These are phyloP conservation scores for Idaea straminata DNA, from an alignment of 2,888 invertebrate genomes.

Conservation along the genomic window DNA sequence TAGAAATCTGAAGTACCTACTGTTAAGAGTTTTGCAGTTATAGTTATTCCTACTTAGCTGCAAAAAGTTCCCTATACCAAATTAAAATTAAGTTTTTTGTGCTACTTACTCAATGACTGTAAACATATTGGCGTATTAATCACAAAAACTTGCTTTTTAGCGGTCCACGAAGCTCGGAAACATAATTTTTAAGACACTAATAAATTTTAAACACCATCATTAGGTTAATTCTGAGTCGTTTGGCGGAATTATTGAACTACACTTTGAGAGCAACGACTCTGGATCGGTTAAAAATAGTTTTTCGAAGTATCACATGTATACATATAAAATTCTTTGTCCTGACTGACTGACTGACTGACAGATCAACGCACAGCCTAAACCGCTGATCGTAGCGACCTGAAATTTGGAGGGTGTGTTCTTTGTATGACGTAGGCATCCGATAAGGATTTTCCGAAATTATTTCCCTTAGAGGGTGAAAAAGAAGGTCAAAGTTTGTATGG, in stretches of 20 bases:
- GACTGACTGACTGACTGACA: too few species aligned
- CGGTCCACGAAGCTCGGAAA: neutral
- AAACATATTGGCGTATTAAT: neutral
- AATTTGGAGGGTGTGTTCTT: too few species aligned
- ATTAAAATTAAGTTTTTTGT: neutral
- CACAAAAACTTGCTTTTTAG: neutral
- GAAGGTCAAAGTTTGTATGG: too few species aligned
- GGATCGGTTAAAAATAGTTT: neutral
- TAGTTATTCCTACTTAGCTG: neutral
- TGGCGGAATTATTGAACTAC: neutral
- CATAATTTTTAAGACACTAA: neutral
- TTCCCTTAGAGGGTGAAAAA: too few species aligned
- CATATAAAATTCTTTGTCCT: too few species aligned
- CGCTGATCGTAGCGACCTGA: too few species aligned
- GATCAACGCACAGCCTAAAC: too few species aligned
- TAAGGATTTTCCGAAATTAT: too few species aligned
- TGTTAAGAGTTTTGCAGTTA: too few species aligned
- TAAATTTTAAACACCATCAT: conserved; percentile 3
- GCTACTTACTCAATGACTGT: neutral
- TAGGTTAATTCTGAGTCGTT: neutral
- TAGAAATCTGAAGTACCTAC: too few species aligned
- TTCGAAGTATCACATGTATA: too few species aligned
- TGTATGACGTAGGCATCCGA: too few species aligned
- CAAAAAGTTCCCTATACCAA: neutral
- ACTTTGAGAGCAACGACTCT: neutral